Base-by-base conservation (phyloP, 2,113 vertebrate species). In the Cheirogaleus medius region DNA sequence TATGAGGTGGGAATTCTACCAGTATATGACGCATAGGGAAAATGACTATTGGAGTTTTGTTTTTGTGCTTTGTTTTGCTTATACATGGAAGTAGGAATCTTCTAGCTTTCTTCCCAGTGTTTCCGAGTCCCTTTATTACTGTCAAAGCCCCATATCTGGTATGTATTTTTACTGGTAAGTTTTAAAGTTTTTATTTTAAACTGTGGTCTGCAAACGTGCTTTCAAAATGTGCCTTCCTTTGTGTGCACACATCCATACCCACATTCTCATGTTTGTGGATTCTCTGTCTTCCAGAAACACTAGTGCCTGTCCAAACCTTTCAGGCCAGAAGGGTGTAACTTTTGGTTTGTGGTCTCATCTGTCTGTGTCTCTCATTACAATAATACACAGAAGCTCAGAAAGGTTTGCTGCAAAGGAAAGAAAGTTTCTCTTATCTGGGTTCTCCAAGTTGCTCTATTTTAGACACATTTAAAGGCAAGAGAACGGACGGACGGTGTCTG, bases 291-390 rank as follows among this genome's bases (percentile, higher is more conserved):
- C 68, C 82, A 94, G 86, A 96, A 93, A 88, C 7, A 27, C 27
- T 39, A 77, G 23, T 54, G 88, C 78, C 64, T 94, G 39, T 87
- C 89, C 68, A 95, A 88, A 94, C 42, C 60, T 95, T 95, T 87
- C 44, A 94, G 85, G 91, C 42, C 60, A 32, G 83, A 85, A 95
- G 91, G 86, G 85, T 92, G 88, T 94, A 69, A 87, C 91, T 92
- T 93, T 56, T 66, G 73, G 93, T 97, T 93, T 97, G 82, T 93
- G 95, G 91, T 88, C 78, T 97, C 91, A 23, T 91, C 87, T 95
- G 64, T 82, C 56, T 7, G 18, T 39, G 34, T 83, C 58, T 91
- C 87, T 91, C 12, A 3, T 74, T 94, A 58, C 49, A 83, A 60
- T 27, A 80, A 90, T 25, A 68, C 37, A 86, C 42, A 87, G 96